Conservation (phyloP, 2,113 vertebrate genomes). For the Cynoglossus semilaevis region DNA sequence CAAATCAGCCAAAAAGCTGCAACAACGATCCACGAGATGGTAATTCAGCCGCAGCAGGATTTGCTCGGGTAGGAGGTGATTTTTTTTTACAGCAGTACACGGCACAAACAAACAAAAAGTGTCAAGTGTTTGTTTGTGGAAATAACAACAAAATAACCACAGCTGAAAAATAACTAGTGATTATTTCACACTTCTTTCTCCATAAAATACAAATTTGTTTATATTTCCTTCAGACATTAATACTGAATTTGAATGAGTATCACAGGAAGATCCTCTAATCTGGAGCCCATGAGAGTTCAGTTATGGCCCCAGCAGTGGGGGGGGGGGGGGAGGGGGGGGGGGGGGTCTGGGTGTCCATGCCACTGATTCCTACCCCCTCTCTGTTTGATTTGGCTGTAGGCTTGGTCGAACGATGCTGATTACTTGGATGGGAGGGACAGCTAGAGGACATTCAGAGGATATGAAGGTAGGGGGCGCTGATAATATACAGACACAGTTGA, state of each 20-base stretch:
- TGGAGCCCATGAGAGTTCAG: conserved; percentile 50
- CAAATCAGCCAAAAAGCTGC: conserved; percentile 4
- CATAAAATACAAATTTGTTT: conserved; percentile 65
- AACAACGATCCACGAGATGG: background rate
- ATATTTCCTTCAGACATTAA: conserved; percentile 68
- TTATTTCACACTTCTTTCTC: conserved; percentile 56
- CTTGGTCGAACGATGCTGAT: conserved; percentile 61
- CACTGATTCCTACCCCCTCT: conserved; percentile 60
- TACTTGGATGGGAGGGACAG: conserved; percentile 59
- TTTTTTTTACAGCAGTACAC: no score
- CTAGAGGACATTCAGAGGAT: conserved; percentile 51
- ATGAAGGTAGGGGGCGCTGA: conserved; percentile 26
- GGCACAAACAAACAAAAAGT: no score
- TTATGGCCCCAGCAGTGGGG: conserved; percentile 54
- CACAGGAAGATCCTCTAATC: conserved; percentile 61
- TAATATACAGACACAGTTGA: conserved; percentile 16
- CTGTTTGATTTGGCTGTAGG: conserved; percentile 60
- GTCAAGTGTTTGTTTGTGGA: no score
- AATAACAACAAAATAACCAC: no score
- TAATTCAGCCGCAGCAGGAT: conserved; percentile 1
- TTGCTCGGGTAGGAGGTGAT: conserved; percentile 1
- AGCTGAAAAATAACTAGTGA: conserved; percentile 38
- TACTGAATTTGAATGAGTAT: conserved; percentile 64
- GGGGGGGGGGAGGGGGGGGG: conserved; percentile 58
- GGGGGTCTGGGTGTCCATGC: conserved; percentile 52